Conservation (phyloP, 1,140 invertebrate species). For the Brachionus calyciflorus region DNA sequence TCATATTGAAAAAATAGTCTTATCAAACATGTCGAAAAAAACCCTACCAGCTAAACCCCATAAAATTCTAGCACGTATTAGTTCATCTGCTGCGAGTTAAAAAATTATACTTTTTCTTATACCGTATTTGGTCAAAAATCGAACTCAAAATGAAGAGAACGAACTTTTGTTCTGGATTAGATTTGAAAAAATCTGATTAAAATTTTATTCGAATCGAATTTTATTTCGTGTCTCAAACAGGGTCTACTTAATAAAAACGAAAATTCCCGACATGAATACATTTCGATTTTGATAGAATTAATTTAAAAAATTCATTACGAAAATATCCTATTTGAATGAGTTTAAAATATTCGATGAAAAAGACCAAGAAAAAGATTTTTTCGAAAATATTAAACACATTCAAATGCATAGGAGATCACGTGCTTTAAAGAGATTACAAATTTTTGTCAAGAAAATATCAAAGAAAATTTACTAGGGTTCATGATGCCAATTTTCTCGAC, state of each 20-base stretch:
- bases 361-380: slow-evolving; percentile 85
- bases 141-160: slow-evolving; percentile 34
- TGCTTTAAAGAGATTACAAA: slow-evolving; percentile 68
- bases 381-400: slow-evolving; percentile 82
- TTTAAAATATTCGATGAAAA: slow-evolving; percentile 70
- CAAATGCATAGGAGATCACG: slow-evolving; percentile 76
- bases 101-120: slow-evolving; percentile 29
- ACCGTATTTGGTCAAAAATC: slow-evolving; percentile 42
- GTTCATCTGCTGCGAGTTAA: slow-evolving; percentile 34
- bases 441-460: slow-evolving; percentile 63
- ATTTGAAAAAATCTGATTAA: slow-evolving; percentile 6
- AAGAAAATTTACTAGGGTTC: slow-evolving; percentile 74
- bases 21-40: slow-evolving; percentile 63
- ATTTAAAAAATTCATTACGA: background rate
- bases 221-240: background rate
- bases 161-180: background rate
- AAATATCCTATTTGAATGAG: slow-evolving; percentile 63
- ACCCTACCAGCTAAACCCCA: slow-evolving; percentile 68
- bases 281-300: slow-evolving; percentile 72
- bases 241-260: background rate
- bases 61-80: slow-evolving; percentile 70
- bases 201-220: slow-evolving; percentile 31
- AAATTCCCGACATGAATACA: slow-evolving; percentile 69
- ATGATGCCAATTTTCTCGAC: slow-evolving; percentile 81
- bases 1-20: slow-evolving; percentile 67